These are phyloP conservation scores for Lamprologus speciosus DNA, from an alignment of 2,113 vertebrate species.

Conservation along the genomic window DNA sequence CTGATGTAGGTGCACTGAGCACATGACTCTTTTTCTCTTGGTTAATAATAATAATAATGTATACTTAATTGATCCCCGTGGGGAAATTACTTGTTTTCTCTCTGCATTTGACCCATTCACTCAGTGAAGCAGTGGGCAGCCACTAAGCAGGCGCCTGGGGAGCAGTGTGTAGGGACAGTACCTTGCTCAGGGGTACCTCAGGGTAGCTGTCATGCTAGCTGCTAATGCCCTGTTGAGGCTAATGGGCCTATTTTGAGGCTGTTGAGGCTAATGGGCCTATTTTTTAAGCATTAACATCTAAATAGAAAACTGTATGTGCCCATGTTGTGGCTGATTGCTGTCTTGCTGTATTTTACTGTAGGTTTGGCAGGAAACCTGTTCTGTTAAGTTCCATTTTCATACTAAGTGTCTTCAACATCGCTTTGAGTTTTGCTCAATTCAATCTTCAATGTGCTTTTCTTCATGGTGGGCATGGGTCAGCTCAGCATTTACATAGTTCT, in stretches of 20 bases:
- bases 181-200: background rate
- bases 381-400: background rate
- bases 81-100: background rate
- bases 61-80: background rate
- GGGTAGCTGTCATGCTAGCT: background rate
- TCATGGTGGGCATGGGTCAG: constrained; percentile 30
- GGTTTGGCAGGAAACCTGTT: constrained; percentile 46
- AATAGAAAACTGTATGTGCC: background rate
- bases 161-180: background rate
- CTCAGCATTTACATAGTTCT: background rate
- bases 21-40: background rate
- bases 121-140: background rate
- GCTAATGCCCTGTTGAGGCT: background rate
- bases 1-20: background rate
- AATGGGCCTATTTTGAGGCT: background rate
- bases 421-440: constrained; percentile 3
- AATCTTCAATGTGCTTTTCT: constrained; percentile 15
- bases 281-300: background rate
- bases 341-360: background rate
- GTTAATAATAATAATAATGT: background rate
- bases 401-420: background rate
- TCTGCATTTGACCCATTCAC: background rate
- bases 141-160: background rate
- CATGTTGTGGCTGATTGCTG: background rate
- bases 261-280: background rate